Percentiles rank a stretch among this genome's conserved stretches.
These are phyloP conservation scores for Isichthys henryi DNA, from an alignment of 2,113 vertebrate genomes.

Conservation along the genomic window DNA sequence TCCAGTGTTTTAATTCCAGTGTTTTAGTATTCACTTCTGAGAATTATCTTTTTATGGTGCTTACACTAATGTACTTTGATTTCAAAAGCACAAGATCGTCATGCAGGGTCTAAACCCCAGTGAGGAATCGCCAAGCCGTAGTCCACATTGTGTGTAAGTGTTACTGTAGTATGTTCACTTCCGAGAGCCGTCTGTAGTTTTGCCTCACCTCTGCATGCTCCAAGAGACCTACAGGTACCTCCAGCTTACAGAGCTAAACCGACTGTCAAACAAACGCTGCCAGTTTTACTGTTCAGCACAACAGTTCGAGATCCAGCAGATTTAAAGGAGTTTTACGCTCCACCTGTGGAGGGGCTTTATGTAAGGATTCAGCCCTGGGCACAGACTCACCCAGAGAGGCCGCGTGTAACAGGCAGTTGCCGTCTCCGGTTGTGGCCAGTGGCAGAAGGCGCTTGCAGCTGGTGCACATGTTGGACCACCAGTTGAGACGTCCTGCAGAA, in stretches of 20 bases:
- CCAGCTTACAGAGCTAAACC: background rate
- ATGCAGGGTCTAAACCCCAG: background rate
- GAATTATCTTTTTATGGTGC: background rate
- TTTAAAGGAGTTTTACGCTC: background rate
- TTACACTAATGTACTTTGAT: background rate
- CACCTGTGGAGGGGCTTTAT: background rate
- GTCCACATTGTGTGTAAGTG: background rate
- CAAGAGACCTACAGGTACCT: background rate
- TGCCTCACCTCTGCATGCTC: background rate
- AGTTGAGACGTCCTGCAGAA: conserved; percentile 87
- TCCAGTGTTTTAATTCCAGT: background rate
- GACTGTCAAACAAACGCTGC: background rate
- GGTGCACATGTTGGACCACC: conserved; percentile 91
- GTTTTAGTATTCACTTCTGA: background rate
- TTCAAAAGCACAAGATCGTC: background rate
- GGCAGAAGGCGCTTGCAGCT: conserved; percentile 95
- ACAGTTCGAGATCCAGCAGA: background rate
- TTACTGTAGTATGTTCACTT: background rate
- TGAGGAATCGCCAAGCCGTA: background rate
- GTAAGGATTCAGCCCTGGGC: background rate
- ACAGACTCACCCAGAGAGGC: conserved; percentile 82
- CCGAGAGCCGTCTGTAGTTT: background rate
- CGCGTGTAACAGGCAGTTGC: conserved; percentile 94
- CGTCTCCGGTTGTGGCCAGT: conserved; percentile 91
- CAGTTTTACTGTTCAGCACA: background rate